Evolutionary conservation across 2,888 invertebrate genomes (phyloP), one percentile per base, ranked within the genome.

Genomic region (Brachycybe producta): DNA sequence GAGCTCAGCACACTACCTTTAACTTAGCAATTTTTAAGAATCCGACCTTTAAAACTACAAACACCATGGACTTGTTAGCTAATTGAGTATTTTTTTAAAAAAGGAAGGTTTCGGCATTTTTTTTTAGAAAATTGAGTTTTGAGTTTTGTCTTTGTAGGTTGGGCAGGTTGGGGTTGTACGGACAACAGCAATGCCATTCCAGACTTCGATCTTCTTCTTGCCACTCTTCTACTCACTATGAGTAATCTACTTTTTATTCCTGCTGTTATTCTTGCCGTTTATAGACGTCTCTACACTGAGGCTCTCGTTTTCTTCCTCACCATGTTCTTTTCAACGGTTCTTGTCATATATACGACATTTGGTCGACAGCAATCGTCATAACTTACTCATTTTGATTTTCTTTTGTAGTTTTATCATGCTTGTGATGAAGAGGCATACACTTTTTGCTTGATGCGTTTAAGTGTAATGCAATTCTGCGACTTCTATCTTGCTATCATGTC

Each of bases 401-500:
- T 32, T 32, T 32, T 32, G 26, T 61, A 67, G 68, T 64, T 68
- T 50, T 68, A 68, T 58, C 68, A 68, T 57, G 67, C 67, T 19
- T 68, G 68, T 58, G 68, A 68, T 57, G 58, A 60, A 27, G 64
- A 63, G 2, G 34, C 40, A 53, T 52, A 51, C 39, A 26, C 47
- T 24, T 55, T 49, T 42, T 57, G 57, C 40, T 15, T 57, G 28
- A 49, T 56, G 51, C 38, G 40, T 13, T 53, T 44, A 17, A 46
- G 73, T 65, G 70, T 74, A 15, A 65, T 76, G 32, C 73, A 74
- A 57, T 76, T 73, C 61, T 70, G 72, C 56, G 76, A 76, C 62
- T 76, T 75, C 61, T 73, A 73, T 58, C 70, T 71, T 46, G 74
- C 75, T 24, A 72, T 75, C 46, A 64, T 75, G 53, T 71, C 76